Conservation (phyloP, 2,113 vertebrate species). For the Galemys pyrenaicus region DNA sequence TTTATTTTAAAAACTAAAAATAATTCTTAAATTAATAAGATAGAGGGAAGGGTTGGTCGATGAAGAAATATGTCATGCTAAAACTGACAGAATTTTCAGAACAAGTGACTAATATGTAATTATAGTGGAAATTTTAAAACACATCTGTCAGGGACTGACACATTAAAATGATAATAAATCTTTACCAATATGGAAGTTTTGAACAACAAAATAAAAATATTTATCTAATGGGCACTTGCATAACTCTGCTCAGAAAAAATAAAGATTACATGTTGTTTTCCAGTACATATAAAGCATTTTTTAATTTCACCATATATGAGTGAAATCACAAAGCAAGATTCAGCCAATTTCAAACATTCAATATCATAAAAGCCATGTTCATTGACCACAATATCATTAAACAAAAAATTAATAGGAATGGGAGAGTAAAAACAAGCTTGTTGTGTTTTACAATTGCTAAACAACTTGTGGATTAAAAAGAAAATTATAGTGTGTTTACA, state of each 20-base stretch:
- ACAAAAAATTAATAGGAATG: not conserved
- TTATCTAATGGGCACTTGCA: not conserved
- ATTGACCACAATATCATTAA: not conserved
- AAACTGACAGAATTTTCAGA: conserved; percentile 65
- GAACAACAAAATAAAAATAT: conserved; percentile 55
- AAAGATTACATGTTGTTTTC: not conserved
- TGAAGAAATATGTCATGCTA: conserved; percentile 42
- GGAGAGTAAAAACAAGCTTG: not conserved
- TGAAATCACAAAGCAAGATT: conserved; percentile 12
- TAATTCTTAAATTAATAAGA: conserved; percentile 59
- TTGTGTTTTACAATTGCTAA: conserved; percentile 6
- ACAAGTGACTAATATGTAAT: conserved; percentile 66
- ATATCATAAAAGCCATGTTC: not conserved
- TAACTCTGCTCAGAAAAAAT: conserved; percentile 11
- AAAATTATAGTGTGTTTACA: conserved; percentile 9
- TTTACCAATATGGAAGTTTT: conserved; percentile 46
- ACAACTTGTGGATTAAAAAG: not conserved
- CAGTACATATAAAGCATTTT: conserved; percentile 28
- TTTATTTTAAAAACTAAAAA: conserved; percentile 65
- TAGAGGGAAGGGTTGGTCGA: not conserved
- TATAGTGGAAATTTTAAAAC: conserved; percentile 59
- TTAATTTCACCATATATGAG: not conserved
- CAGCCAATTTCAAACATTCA: not conserved
- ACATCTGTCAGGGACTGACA: conserved; percentile 36
- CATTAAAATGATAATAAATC: conserved; percentile 52